Evolutionary conservation across 2,113 vertebrate genomes (phyloP), one percentile per base, ranked within the genome.

Genomic region (Psittacula cyanocephala): DNA sequence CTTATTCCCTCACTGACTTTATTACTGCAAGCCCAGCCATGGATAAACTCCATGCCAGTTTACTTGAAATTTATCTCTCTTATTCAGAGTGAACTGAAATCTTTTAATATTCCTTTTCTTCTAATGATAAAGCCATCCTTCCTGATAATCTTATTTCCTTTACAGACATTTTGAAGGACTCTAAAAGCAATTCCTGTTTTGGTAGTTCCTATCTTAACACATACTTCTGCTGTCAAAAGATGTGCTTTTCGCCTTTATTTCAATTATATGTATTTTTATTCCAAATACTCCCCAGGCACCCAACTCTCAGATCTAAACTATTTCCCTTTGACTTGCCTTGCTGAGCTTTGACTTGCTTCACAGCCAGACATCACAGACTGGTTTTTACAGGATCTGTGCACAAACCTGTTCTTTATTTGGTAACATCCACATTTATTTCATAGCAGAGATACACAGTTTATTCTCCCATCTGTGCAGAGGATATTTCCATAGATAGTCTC

Each of bases 31-130:
- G 97, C 91, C 96, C 96, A 98, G 96, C 95, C 97, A 91, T 96
- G 97, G 98, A 97, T 98, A 97, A 98, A 98, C 96, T 98, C 97
- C 74, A 79, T 95, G 95, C 97, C 98, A 98, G 97, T 97, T 98
- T 98, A 97, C 96, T 96, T 81, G 96, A 96, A 98, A 98, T 98
- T 98, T 98, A 97, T 98, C 98, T 97, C 97, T 98, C 98, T 98
- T 97, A 97, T 98, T 97, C 94, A 98, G 94, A 93, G 87, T 37
- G 41, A 97, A 97, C 91, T 75, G 91, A 97, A 62, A 86, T 95
- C 95, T 97, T 97, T 97, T 97, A 98, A 97, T 98, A 97, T 97
- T 97, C 95, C 72, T 92, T 92, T 97, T 97, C 95, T 97, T 96
- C 94, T 97, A 97, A 97, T 97, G 96, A 97, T 97, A 97, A 97